A percentile compares a stretch with the other conserved stretches of the same genome.
phyloP scores from a whole-genome alignment of 2,113 vertebrate species.

The Plotosus lineatus region DNA sequence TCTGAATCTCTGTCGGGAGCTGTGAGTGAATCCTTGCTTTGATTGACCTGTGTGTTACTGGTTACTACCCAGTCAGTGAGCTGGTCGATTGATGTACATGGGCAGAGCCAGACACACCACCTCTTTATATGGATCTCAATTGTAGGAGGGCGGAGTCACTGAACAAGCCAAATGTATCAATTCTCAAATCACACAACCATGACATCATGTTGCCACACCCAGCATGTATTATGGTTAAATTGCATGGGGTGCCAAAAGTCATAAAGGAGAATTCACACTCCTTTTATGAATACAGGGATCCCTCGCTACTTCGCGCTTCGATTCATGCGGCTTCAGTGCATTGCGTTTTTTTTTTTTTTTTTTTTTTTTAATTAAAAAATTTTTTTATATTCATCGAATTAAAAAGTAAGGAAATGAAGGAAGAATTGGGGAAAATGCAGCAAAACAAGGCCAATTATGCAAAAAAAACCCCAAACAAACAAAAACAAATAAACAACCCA shows the following conservation, averaged over 20 bases:
- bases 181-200: constrained; percentile 56
- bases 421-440: too few relatives aligned
- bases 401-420: too few relatives aligned
- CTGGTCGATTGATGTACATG: constrained; percentile 83
- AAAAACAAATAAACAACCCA: too few relatives aligned
- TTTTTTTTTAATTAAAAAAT: too few relatives aligned
- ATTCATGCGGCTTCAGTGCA: too few relatives aligned
- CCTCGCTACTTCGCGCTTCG: too few relatives aligned
- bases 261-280: neutral
- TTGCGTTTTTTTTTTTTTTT: too few relatives aligned
- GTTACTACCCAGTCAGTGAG: constrained; percentile 79
- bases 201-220: neutral
- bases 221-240: too few relatives aligned
- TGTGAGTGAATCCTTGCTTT: constrained; percentile 95
- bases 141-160: constrained; percentile 79
- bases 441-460: too few relatives aligned
- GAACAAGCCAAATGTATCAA: constrained; percentile 72
- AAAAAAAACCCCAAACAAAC: too few relatives aligned
- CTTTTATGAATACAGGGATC: constrained; percentile 9
- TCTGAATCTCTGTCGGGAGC: constrained; percentile 82
- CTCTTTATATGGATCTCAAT: constrained; percentile 74
- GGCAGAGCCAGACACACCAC: constrained; percentile 78
- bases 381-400: too few relatives aligned
- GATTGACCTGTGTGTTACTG: constrained; percentile 65
- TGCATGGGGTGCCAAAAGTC: constrained; percentile 43